Base-by-base conservation (phyloP, 1,140 invertebrate genomes). In the Sarcophaga bullata region DNA sequence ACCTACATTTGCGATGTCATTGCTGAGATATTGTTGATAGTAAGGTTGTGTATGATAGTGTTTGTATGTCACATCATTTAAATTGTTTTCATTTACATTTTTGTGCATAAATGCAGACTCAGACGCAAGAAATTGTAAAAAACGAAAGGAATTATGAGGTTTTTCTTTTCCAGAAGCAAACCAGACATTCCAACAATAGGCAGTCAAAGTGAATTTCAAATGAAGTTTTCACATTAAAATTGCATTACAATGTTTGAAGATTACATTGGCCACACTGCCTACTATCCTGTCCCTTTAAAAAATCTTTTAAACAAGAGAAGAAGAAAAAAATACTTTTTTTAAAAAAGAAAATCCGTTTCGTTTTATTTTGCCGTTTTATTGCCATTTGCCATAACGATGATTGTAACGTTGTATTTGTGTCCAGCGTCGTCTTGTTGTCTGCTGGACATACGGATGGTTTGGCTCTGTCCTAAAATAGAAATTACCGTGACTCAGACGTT, bases 401-500 rank as follows among this genome's bases (percentile, higher is more conserved):
- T 13, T 52, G n/a, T 48, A 72, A 50, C n/a, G 73, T 37, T 78
- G 25, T 47, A 11, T 37, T 7, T 17, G 15, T 17, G 11, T n/a
- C 13, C 62, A 17, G 54, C 49, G 78, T 19, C 25, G 37, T 19
- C 49, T 62, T 37, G 17, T 19, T 17, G 48, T 50, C n/a, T 84
- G 81, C 81, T 84, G 62, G 17, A 89, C 88, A 73, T 89, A 89
- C 0, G 88, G 88, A 50, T 85, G 84, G 37, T 86, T 83, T 0
- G 88, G 75, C 8, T 62, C 82, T 15, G 88, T 89, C 48, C 85
- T 84, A 13, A 89, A 89, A 62, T 87, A 89, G 80, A 86, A 89
- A 83, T 85, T 86, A 6, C 88, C 88, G n/a, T 84, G 80, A 0
- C 78, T 83, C 11, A 82, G 62, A 0, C 86, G 81, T 62, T 83